phyloP scores from a whole-genome alignment of 2,113 vertebrate genomes.

The Cyphomyrus discorhynchus region DNA sequence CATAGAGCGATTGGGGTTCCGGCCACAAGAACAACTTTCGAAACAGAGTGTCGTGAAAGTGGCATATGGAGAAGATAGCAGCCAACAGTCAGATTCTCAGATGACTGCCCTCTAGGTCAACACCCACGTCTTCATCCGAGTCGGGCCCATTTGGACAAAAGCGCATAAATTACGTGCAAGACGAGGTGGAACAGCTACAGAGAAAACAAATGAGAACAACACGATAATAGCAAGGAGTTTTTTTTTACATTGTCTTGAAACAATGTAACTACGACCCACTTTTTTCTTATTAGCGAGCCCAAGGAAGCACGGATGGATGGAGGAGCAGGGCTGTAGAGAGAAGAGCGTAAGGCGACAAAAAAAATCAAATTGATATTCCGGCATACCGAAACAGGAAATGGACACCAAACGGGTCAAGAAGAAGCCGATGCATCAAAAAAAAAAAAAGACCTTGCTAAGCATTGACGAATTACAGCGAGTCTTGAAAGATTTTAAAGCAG shows the following conservation, averaged over 20 bases:
- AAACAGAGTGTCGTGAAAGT: not conserved
- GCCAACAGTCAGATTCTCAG: not conserved
- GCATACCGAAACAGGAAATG: not conserved
- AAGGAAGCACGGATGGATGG: not conserved
- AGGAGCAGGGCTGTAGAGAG: not conserved
- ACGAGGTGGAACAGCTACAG: slow-evolving; percentile 23
- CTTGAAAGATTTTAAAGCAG: slow-evolving; percentile 28
- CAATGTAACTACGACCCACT: not conserved
- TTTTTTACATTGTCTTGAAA: not conserved
- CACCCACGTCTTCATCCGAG: not conserved
- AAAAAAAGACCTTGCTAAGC: slow-evolving; percentile 6
- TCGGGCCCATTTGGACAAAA: not conserved
- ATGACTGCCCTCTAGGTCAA: not conserved
- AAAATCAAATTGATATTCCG: not conserved
- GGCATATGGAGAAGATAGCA: not conserved
- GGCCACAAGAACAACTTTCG: not conserved
- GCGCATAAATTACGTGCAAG: slow-evolving; percentile 23
- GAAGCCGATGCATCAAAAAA: not conserved
- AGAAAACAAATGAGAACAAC: not conserved
- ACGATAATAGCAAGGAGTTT: not conserved
- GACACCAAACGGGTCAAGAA: not conserved
- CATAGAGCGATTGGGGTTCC: not conserved
- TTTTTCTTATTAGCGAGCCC: not conserved
- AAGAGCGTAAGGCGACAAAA: not conserved
- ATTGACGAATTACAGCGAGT: slow-evolving; percentile 18